Evolutionary conservation across 2,888 invertebrate genomes (phyloP).

Genomic region (Ochropacha duplaris): DNA sequence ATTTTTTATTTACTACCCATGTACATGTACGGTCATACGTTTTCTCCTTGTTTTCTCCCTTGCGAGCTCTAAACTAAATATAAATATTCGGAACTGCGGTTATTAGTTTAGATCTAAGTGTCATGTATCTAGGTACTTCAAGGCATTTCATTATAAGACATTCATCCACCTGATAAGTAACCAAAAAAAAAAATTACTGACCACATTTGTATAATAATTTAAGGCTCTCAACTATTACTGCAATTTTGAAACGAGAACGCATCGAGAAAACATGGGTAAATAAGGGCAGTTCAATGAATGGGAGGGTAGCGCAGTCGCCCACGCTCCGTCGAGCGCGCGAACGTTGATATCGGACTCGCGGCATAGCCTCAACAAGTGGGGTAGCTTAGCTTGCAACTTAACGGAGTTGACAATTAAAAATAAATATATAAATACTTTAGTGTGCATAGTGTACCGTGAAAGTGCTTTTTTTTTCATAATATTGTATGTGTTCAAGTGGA

Average conservation of each 20-base stretch:
- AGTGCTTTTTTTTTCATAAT: neutral
- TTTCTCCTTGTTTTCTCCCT: too few species aligned
- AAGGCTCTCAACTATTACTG: neutral
- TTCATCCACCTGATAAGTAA: too few species aligned
- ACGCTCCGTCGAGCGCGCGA: slow-evolving; percentile 77
- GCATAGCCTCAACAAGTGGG: slow-evolving; percentile 68
- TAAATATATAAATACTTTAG: slow-evolving; percentile 3
- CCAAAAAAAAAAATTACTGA: too few species aligned
- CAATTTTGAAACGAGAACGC: slow-evolving; percentile 48
- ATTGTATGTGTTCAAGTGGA: slow-evolving; percentile 17
- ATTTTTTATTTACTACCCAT: too few species aligned
- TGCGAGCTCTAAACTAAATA: too few species aligned
- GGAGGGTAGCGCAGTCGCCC: slow-evolving; percentile 76
- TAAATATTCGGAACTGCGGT: too few species aligned
- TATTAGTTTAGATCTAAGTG: too few species aligned
- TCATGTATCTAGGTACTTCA: too few species aligned
- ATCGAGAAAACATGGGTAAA: slow-evolving; percentile 50
- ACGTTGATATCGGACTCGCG: slow-evolving; percentile 54
- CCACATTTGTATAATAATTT: neutral
- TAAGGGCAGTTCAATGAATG: slow-evolving; percentile 65
- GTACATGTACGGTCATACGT: too few species aligned
- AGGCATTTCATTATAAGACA: too few species aligned
- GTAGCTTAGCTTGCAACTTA: slow-evolving; percentile 32
- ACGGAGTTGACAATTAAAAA: slow-evolving; percentile 28
- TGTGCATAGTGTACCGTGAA: slow-evolving; percentile 1